Evolutionary conservation across 2,888 invertebrate species (phyloP), one percentile per base, ranked within the genome.

Genomic region (Melikaiella ostensackeni): DNA sequence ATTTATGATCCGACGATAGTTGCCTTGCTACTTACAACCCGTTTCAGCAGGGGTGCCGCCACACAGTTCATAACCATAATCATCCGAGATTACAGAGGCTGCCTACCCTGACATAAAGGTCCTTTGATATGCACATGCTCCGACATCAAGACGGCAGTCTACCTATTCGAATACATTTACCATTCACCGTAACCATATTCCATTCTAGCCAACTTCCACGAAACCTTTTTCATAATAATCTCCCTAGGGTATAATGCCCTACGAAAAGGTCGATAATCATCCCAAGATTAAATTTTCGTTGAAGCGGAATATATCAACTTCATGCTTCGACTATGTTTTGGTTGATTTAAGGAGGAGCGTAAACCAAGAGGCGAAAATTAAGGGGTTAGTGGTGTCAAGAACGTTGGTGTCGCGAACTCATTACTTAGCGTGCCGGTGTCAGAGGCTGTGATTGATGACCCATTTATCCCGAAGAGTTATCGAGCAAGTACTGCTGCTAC

Each of bases 31-130:
- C 57, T 57, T 57, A 24, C 57, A 27, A 30, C 19, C 66, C 46
- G 9, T 66, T 66, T 66, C 42, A 66, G 42, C 46, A 66, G 27
- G 66, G 66, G 62, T 64, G 46, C 16, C 35, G 74, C 42, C 78
- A 74, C 76, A 75, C 77, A 78, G 79, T 79, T 78, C 78, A 81
- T 81, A 81, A 81, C 78, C 78, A 79, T 81, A 81, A 79, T 81
- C 75, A 81, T 81, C 76, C 64, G 76, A 78, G 77, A 79, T 81
- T 81, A 78, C 75, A 27, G 59, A 27, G 27, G 21, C 16, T 16
- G 59, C 7, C 27, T 24, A 27, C 13, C 27, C 27, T 24, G 46
- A 42, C 46, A 46, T 66, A 66, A 50, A 66, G 42, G 66, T 66
- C 27, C 46, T 42, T 46, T 66, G n/a, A 42, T 42, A 66, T 66